Base-by-base conservation (phyloP, 2,113 vertebrate species). In the Corythornis cristatus region DNA sequence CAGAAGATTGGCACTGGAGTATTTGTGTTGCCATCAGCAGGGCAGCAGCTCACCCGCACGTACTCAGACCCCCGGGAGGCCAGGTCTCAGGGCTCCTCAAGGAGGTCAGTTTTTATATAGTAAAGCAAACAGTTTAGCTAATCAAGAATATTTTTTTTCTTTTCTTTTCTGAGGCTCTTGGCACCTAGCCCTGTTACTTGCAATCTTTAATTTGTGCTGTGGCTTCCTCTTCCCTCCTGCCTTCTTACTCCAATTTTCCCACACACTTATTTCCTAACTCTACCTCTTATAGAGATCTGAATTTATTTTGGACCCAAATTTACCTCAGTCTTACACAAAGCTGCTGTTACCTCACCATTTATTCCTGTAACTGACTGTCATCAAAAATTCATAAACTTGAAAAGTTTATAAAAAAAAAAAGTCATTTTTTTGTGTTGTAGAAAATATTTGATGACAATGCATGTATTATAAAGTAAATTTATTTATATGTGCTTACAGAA, bases 91-190 rank as follows among this genome's bases (percentile, higher is more conserved):
- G 53, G 72, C 75, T 95, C 81, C 91, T 92, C 70, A 43, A 89
- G 80, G 74, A 94, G 90, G 91, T 95, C 96, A 96, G 88, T 25
- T 95, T 96, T 97, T 95, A 97, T 97, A 97, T 95, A 96, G 95
- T 56, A 97, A 97, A 96, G 84, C 94, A 97, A 97, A 97, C 91
- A 97, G 90, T 93, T 95, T 95, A 93, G 81, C 90, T 96, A 97
- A 97, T 96, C 91, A 90, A 74, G 88, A 46, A 12, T 11, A 77
- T 89, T 73, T 86, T 82, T 85, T 88, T 31, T 28, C 75, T 78
- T 93, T 93, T 83, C 87, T 96, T 90, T 96, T 92, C 86, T 93
- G 75, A 93, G 73, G 82, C 37, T 96, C 35, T 84, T 96, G 96
- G 96, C 95, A 95, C 53, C 79, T 75, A 87, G 95, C 91, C 94